phyloP scores from a whole-genome alignment of 2,113 vertebrate genomes.

The Brachypodius melanocephalos region DNA sequence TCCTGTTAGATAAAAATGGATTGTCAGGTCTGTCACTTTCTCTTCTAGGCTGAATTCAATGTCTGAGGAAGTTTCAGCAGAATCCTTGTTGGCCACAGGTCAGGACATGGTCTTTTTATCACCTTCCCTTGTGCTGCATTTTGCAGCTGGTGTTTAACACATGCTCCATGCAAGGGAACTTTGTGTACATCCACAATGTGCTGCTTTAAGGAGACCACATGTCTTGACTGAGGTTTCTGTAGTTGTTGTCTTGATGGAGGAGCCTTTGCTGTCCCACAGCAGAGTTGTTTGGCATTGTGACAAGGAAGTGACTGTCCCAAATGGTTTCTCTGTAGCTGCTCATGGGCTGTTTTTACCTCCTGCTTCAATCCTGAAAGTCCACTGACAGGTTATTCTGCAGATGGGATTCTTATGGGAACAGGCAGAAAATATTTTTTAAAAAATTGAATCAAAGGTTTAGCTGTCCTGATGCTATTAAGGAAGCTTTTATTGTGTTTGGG shows the following conservation, averaged over 20 bases:
- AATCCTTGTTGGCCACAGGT: background rate
- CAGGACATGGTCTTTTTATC: background rate
- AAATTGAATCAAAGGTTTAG: background rate
- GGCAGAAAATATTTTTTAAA: background rate
- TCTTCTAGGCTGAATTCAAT: background rate
- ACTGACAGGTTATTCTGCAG: background rate
- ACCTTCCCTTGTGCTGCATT: background rate
- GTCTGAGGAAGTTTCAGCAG: background rate
- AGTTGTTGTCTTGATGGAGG: background rate
- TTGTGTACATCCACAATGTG: background rate
- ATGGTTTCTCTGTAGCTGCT: background rate
- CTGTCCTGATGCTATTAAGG: background rate
- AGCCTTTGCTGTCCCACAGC: background rate
- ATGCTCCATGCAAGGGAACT: rapidly evolving
- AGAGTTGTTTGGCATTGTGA: background rate
- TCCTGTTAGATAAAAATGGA: background rate
- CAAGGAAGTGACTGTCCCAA: background rate
- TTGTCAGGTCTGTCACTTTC: background rate
- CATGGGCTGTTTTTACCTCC: rapidly evolving
- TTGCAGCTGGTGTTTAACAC: background rate
- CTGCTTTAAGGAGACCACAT: background rate
- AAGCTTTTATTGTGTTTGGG: background rate
- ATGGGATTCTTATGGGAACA: background rate
- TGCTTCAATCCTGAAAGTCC: background rate
- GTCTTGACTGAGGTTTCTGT: background rate